Conservation (phyloP, 2,888 invertebrate species). For the Orthosia gothica region DNA sequence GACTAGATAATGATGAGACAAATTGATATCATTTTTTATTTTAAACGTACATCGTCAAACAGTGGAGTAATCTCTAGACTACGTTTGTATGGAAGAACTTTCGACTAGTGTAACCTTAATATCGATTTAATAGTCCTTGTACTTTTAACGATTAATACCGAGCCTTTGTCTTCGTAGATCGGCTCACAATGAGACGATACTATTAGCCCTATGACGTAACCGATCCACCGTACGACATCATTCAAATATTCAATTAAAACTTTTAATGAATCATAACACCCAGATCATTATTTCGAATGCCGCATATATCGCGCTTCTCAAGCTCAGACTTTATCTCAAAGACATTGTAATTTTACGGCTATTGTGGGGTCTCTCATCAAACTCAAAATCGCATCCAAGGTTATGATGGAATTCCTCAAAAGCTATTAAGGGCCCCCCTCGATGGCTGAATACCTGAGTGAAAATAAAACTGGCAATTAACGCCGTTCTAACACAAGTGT, state of each 20-base stretch:
- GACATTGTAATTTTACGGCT: constrained; percentile 77
- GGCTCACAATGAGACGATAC: constrained; percentile 72
- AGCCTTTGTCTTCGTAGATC: constrained; percentile 79
- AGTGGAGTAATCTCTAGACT: too few species aligned
- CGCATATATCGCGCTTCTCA: constrained; percentile 67
- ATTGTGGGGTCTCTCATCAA: constrained; percentile 71
- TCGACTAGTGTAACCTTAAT: too few species aligned
- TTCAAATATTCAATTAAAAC: constrained; percentile 69
- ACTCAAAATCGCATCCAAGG: constrained; percentile 70
- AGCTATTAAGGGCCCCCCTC: constrained; percentile 77
- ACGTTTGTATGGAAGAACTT: too few species aligned
- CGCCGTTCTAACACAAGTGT: constrained; percentile 76
- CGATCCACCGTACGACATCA: constrained; percentile 60
- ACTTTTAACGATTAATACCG: constrained; percentile 85
- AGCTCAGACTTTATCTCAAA: constrained; percentile 73
- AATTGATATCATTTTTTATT: too few species aligned
- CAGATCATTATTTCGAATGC: constrained; percentile 63
- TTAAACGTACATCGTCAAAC: too few species aligned
- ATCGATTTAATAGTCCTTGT: constrained; percentile 87
- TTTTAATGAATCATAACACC: constrained; percentile 53
- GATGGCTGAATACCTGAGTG: constrained; percentile 74
- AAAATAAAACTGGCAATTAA: constrained; percentile 79
- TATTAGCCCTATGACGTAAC: constrained; percentile 68
- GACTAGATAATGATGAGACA: too few species aligned
- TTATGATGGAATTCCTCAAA: constrained; percentile 78